Conservation (phyloP, 2,888 invertebrate species). For the Cheilosia soror region DNA sequence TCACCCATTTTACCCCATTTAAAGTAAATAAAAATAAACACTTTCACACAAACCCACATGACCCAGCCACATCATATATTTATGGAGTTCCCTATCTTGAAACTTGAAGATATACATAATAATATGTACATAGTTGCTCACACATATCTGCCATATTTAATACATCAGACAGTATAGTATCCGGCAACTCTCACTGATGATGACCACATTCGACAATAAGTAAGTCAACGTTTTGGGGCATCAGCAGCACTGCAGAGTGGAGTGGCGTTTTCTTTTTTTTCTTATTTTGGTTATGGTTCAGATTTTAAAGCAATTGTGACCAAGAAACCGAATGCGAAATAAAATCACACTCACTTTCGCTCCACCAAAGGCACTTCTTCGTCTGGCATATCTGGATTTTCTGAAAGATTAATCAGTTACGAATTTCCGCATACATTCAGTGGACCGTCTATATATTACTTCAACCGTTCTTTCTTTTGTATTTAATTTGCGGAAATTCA, state of each 20-base stretch:
- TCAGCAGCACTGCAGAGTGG: slow-evolving; percentile 28
- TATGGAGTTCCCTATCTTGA: slow-evolving; percentile 40
- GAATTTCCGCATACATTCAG: slow-evolving; percentile 64
- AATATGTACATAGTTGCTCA: background rate
- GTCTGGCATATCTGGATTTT: slow-evolving; percentile 45
- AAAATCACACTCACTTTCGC: slow-evolving; percentile 71
- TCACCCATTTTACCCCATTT: slow-evolving; percentile 52
- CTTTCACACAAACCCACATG: slow-evolving; percentile 55
- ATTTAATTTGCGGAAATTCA: slow-evolving; percentile 54
- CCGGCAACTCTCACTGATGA: slow-evolving; percentile 59
- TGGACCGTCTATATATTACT: slow-evolving; percentile 51
- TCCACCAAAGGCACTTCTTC: slow-evolving; percentile 34
- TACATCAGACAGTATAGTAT: slow-evolving; percentile 11
- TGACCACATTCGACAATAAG: slow-evolving; percentile 49
- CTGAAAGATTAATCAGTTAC: slow-evolving; percentile 61
- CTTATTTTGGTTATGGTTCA: slow-evolving; percentile 23
- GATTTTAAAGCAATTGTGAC: slow-evolving; percentile 53
- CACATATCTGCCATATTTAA: slow-evolving; percentile 36
- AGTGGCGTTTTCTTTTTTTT: slow-evolving; percentile 13
- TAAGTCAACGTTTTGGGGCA: slow-evolving; percentile 51
- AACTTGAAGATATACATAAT: slow-evolving; percentile 44
- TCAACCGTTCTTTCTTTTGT: slow-evolving; percentile 32
- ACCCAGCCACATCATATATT: slow-evolving; percentile 52
- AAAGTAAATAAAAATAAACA: slow-evolving; percentile 59
- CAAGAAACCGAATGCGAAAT: slow-evolving; percentile 61